Evolutionary conservation across 2,797 vertebrate genomes (phyloP).

Genomic region (Sebastes taczanowskii): DNA sequence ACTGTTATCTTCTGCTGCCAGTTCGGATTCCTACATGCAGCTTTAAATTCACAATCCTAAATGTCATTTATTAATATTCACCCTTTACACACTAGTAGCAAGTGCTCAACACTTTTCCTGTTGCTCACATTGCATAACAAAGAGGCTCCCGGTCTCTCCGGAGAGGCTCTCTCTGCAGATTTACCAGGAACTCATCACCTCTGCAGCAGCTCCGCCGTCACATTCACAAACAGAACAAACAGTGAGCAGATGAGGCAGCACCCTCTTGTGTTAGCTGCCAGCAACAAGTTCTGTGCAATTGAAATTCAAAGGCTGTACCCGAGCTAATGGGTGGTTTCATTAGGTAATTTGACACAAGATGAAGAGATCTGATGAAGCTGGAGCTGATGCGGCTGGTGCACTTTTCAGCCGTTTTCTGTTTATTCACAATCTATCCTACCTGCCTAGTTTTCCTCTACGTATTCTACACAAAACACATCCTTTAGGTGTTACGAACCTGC

Average conservation of each 20-base stretch:
- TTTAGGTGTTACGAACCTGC: background rate
- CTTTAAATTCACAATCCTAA: background rate
- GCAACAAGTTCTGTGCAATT: conserved; percentile 1
- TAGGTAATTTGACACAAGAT: background rate
- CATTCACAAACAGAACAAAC: conserved; percentile 2
- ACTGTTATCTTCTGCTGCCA: background rate
- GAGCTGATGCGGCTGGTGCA: background rate
- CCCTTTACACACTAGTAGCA: background rate
- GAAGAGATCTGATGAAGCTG: background rate
- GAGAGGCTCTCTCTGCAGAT: conserved; percentile 3
- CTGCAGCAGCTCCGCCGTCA: conserved; percentile 1
- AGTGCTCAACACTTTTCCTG: background rate
- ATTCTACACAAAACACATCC: background rate
- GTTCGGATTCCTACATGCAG: background rate
- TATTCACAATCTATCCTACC: background rate
- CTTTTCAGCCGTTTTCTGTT: too few species aligned
- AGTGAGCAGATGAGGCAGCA: conserved; percentile 32
- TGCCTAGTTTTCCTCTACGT: background rate
- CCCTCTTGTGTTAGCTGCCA: conserved; percentile 48
- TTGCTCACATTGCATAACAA: background rate
- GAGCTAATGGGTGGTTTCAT: background rate
- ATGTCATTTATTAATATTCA: background rate
- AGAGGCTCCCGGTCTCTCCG: background rate
- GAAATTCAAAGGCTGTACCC: background rate
- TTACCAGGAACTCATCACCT: background rate